Evolutionary conservation across 2,888 invertebrate genomes (phyloP).

Genomic region (Zonitis immaculata): DNA sequence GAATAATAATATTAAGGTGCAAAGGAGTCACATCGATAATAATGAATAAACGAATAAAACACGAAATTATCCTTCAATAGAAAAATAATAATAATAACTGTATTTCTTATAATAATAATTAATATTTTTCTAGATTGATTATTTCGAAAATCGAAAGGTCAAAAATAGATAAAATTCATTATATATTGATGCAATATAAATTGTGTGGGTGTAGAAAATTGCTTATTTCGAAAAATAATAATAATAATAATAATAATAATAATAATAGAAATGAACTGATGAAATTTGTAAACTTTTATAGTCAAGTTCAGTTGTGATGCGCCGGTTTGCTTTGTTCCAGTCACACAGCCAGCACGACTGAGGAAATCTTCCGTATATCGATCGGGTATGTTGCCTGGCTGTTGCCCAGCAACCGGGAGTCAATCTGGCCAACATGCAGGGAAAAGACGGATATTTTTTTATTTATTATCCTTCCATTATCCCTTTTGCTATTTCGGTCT

Average conservation of each 20-base stretch:
- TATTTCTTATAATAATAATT: too few relatives aligned
- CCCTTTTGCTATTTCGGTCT: slow-evolving; percentile 39
- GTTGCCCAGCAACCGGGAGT: slow-evolving; percentile 56
- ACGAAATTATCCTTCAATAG: too few relatives aligned
- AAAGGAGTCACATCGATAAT: neutral
- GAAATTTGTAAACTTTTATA: slow-evolving; percentile 27
- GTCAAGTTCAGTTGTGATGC: slow-evolving; percentile 25
- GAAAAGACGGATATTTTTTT: slow-evolving; percentile 50
- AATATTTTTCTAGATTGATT: too few relatives aligned
- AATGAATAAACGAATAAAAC: neutral
- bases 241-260: too few relatives aligned
- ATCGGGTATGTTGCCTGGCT: slow-evolving; percentile 49
- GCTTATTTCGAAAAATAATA: neutral
- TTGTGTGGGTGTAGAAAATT: neutral
- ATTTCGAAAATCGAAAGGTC: too few relatives aligned
- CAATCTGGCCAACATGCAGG: slow-evolving; percentile 53
- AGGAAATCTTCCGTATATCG: slow-evolving; percentile 52
- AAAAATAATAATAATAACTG: too few relatives aligned
- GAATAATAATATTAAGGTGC: neutral
- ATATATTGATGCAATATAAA: neutral
- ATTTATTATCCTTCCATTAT: slow-evolving; percentile 50
- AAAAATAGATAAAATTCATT: too few relatives aligned
- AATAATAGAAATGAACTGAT: neutral
- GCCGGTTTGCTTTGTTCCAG: slow-evolving; percentile 29
- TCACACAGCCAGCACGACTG: slow-evolving; percentile 37